Evolutionary conservation across 2,888 invertebrate species (phyloP), one percentile per base, ranked within the genome.

Genomic region (Malachius bipustulatus): DNA sequence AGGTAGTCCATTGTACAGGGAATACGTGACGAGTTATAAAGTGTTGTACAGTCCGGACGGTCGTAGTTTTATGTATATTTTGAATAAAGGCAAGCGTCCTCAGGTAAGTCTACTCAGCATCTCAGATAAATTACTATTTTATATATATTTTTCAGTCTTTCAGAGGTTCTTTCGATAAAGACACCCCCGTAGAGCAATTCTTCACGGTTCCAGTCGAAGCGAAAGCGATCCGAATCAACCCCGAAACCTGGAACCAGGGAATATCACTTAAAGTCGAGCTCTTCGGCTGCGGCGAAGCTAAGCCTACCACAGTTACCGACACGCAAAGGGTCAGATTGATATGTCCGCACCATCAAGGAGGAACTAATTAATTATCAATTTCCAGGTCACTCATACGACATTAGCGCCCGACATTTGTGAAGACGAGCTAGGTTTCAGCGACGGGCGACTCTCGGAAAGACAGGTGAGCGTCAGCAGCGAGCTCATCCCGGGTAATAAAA

Each of bases 1-100:
- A 50, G 88, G 88, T 12, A 77, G 73, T 54, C 73, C 77, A 0
- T 50, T 70, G 2, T 71, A 71, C 39, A 70, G 79, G 44, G 73
- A 81, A 51, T 84, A 75, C 57, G 82, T 89, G 26, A 84, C 82
- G 11, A 77, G 82, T 48, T 89, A 81, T 51, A 71, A 75, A 50
- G 66, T 84, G 3, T 52, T 78, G 43, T 80, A 81, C 50, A 81
- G 83, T 13, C 70, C 70, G 8, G 77, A 83, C 52, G 78, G 75
- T 0, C 54, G 59, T 14, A 57, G 63, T 2, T 82, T 73, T 56
- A 71, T 73, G 14, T 70, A 72, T 30, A 64, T 81, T 6, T 59
- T 67, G 1, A 71, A 69, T 29, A 41, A 48, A 1, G 49, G 49
- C 19, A 51, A 47, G 31, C 45, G 50, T 34, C 73, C 75, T 1